A percentile compares a stretch with the other conserved stretches of the same genome.
These are phyloP conservation scores for Leptinotarsa lineolata DNA, from an alignment of 1,140 invertebrate species.

Conservation along the genomic window DNA sequence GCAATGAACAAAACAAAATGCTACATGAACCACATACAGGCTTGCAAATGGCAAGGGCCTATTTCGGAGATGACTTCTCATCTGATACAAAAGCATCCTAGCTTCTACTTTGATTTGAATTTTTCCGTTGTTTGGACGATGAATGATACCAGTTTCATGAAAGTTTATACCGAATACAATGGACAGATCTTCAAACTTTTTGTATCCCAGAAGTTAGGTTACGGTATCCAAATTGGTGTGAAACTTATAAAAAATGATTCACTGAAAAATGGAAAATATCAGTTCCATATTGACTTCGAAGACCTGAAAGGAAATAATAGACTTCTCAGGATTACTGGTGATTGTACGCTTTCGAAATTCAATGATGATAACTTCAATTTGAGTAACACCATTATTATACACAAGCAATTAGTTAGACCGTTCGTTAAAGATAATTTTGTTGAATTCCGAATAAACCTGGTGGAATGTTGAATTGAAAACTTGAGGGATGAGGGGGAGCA, in stretches of 20 bases:
- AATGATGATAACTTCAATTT: background rate
- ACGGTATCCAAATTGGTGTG: background rate
- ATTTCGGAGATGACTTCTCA: background rate
- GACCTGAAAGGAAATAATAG: background rate
- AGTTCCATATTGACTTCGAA: background rate
- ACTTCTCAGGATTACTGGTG: background rate
- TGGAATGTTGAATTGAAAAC: background rate
- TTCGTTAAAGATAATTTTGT: background rate
- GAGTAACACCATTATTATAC: background rate
- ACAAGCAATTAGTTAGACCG: background rate
- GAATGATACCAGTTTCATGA: background rate
- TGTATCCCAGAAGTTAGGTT: background rate
- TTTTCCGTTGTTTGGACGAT: background rate
- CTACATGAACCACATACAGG: slow-evolving; percentile 29
- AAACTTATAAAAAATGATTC: background rate
- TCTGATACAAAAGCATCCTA: background rate
- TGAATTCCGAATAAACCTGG: background rate
- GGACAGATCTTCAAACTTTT: background rate
- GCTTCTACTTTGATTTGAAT: background rate
- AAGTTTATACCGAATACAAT: background rate
- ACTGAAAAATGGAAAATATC: background rate
- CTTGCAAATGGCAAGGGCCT: slow-evolving; percentile 31
- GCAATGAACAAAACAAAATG: background rate
- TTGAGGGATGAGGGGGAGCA: too few relatives aligned
- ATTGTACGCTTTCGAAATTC: background rate